Percentiles rank a stretch among this genome's conserved stretches.
These are phyloP conservation scores for Oxygymnocypris stewartii DNA, from an alignment of 2,113 vertebrate genomes.

Conservation along the genomic window DNA sequence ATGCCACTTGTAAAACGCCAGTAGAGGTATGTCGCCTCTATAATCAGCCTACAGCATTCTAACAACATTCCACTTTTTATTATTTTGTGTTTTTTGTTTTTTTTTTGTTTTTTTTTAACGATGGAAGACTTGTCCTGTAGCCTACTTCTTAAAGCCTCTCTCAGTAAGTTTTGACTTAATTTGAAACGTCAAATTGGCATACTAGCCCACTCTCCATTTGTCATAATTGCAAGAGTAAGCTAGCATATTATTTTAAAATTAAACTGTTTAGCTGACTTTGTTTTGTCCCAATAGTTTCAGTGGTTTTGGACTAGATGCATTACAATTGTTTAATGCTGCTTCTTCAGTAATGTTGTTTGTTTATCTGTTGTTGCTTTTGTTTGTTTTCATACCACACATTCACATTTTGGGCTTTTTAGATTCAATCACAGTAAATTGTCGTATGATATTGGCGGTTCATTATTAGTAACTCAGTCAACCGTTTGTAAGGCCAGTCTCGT, in stretches of 20 bases:
- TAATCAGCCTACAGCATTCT: neutral
- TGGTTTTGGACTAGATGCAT: neutral
- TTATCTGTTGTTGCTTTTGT: neutral
- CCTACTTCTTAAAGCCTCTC: neutral
- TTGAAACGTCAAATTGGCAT: neutral
- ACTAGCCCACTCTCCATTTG: neutral
- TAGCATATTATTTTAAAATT: neutral
- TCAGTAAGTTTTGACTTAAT: neutral
- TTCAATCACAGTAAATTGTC: neutral
- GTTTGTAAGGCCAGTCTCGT: neutral
- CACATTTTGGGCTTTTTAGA: neutral
- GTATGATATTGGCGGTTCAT: neutral
- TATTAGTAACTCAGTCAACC: neutral
- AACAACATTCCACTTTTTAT: neutral
- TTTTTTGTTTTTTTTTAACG: too few relatives aligned
- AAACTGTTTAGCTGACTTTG: neutral
- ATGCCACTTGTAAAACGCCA: conserved; percentile 23
- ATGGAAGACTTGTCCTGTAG: neutral
- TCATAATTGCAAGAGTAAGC: neutral
- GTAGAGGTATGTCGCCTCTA: neutral
- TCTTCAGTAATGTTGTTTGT: neutral
- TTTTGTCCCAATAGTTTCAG: neutral
- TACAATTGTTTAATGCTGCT: neutral
- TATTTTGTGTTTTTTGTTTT: neutral
- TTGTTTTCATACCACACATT: neutral